phyloP scores from a whole-genome alignment of 2,113 vertebrate species.

The mouse (Mus musculus) region DNA sequence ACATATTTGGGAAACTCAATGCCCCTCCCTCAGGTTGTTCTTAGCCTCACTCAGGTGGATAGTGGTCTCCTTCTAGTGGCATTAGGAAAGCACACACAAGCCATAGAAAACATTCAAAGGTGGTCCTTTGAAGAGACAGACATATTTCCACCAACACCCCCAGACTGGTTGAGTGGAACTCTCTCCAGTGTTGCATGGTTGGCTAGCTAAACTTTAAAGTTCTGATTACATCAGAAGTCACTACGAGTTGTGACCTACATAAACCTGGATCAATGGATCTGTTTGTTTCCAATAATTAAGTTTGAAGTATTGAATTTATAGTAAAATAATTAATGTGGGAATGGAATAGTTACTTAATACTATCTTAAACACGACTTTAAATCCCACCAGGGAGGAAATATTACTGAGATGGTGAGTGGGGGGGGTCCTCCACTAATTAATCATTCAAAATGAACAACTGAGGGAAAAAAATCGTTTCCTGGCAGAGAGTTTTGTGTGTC shows the following conservation, averaged over 20 bases:
- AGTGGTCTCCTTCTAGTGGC: neutral
- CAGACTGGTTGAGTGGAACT: neutral
- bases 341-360: constrained; percentile 26
- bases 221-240: neutral
- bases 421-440: constrained; percentile 52
- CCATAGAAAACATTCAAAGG: neutral
- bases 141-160: neutral
- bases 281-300: constrained; percentile 22
- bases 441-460: constrained; percentile 56
- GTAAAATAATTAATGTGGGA: constrained; percentile 56
- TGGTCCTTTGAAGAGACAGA: neutral
- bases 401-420: constrained; percentile 11
- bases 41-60: neutral
- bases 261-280: neutral
- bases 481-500: constrained; percentile 44
- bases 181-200: neutral
- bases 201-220: neutral
- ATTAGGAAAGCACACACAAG: neutral
- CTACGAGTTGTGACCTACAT: neutral
- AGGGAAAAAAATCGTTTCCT: constrained; percentile 41
- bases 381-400: constrained; percentile 1
- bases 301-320: constrained; percentile 31
- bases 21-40: neutral
- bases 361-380: constrained; percentile 37
- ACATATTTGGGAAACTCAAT: neutral